Conservation (phyloP, 2,888 invertebrate genomes). For the Frankliniella intonsa region DNA sequence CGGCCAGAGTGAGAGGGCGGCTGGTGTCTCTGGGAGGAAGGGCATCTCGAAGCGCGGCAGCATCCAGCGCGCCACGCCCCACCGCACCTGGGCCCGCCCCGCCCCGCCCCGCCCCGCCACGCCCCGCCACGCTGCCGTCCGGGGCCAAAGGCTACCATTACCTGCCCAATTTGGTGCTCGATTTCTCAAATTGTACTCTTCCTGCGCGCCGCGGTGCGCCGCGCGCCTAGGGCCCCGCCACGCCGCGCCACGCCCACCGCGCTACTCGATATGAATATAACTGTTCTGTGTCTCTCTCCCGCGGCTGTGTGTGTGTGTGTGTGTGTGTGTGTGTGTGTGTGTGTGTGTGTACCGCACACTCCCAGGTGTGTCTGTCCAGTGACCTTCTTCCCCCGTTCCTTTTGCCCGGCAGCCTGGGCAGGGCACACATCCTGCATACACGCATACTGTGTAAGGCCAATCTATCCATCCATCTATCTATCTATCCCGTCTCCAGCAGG, state of each 20-base stretch:
- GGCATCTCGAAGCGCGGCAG: background rate
- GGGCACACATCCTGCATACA: too few species aligned
- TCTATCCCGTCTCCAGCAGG: too few species aligned
- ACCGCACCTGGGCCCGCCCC: background rate
- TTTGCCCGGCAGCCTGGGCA: background rate
- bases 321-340: too few species aligned
- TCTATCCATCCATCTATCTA: too few species aligned
- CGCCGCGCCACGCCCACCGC: background rate
- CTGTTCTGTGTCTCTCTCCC: background rate
- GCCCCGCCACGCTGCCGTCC: background rate
- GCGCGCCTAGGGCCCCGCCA: background rate
- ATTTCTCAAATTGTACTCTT: constrained; percentile 27
- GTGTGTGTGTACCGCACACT: too few species aligned
- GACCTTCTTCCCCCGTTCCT: too few species aligned
- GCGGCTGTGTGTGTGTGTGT: background rate
- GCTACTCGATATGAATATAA: constrained; percentile 20
- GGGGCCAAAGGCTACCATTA: constrained; percentile 24
- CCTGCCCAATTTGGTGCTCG: constrained; percentile 23
- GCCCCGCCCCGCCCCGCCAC: background rate
- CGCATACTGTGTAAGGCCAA: too few species aligned
- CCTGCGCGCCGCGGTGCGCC: constrained; percentile 6
- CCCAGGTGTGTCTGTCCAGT: too few species aligned
- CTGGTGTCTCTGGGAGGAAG: background rate
- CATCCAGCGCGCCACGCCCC: background rate
- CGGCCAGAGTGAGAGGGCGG: background rate